Base-by-base conservation (phyloP, 2,797 vertebrate species). In the Tiaroga cobitis region DNA sequence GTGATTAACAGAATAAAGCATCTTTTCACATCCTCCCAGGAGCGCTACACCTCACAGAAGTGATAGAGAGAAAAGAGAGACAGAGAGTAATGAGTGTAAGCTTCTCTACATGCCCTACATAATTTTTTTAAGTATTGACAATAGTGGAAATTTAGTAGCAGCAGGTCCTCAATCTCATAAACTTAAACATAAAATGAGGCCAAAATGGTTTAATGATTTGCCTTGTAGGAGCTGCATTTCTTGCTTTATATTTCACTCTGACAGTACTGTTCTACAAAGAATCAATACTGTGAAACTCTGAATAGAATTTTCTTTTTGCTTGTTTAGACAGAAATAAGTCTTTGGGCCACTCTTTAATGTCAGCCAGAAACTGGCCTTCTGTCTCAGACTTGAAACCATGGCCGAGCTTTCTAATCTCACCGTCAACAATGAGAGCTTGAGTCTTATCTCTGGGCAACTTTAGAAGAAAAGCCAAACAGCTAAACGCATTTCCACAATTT, bases 21-120 rank as follows among this genome's bases (percentile, higher is more conserved):
- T 29, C 85, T 85, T 92, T 94, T 93, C 86, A 93, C 92, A 91
- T 92, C 41, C 59, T 90, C 92, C 89, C 92, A 92, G 90, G 81
- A 91, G 91, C 78, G 73, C 84, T 87, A 26, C 39, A 91, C 83
- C 83, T 89, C 79, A 67, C 86, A 80, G 69, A 46, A 61, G 24
- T 41, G 75, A 61, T 15, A 54, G 85, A 65, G 85, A 61, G 21
- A 29, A 37, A 75, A 51, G 43, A 73, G 6, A 80, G 65, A 85
- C 7, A 41, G 63, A 78, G 74, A 73, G 70, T 73, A 80, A 80
- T 49, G 73, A 87, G n/a, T 77, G 59, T 72, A 26, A 67, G 39
- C 26, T 73, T 82, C 15, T 83, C 65, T 54, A 54, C 24, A 67
- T 37, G 32, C 72, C 41, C 72, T 54, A 67, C 59, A 75, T 24